These are phyloP conservation scores for Trissoscelio sp. DNA, from an alignment of 2,888 invertebrate species.

Conservation along the genomic window DNA sequence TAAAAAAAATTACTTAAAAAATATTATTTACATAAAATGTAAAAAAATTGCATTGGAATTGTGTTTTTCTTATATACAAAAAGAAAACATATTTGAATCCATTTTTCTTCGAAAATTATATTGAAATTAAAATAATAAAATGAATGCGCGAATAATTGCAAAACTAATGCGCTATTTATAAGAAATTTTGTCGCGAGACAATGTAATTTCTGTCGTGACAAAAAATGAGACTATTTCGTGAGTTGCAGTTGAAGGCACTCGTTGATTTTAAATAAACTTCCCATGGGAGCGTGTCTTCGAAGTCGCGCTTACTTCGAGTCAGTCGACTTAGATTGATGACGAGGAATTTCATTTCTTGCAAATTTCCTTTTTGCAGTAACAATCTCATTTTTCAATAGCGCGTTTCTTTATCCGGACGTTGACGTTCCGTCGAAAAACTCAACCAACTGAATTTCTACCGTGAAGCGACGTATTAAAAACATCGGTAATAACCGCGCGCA, in stretches of 20 bases:
- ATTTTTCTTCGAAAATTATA: too few relatives aligned
- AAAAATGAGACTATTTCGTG: conserved; percentile 34
- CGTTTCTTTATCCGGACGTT: background rate
- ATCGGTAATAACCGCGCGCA: background rate
- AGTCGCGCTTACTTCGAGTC: background rate
- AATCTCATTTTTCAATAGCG: conserved; percentile 28
- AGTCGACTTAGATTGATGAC: conserved; percentile 11
- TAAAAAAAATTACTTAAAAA: too few relatives aligned
- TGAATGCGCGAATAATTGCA: background rate
- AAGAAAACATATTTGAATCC: too few relatives aligned
- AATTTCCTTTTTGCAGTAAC: conserved; percentile 28
- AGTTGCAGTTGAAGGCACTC: conserved; percentile 6
- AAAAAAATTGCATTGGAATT: too few relatives aligned
- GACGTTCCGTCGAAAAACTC: conserved; percentile 5
- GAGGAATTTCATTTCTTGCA: conserved; percentile 24
- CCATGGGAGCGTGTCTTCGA: background rate
- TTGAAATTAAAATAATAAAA: too few relatives aligned
- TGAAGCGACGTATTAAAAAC: background rate
- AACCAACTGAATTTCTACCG: background rate
- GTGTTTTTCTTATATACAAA: too few relatives aligned
- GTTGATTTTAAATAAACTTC: conserved; percentile 40
- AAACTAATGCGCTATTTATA: background rate
- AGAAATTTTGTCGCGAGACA: conserved; percentile 10
- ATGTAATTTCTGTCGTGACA: background rate
- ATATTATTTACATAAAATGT: too few relatives aligned